A percentile compares a stretch with the other conserved stretches of the same genome.
Evolutionary conservation across 2,888 invertebrate species (phyloP).

Genomic region (Miltochrista miniata): DNA sequence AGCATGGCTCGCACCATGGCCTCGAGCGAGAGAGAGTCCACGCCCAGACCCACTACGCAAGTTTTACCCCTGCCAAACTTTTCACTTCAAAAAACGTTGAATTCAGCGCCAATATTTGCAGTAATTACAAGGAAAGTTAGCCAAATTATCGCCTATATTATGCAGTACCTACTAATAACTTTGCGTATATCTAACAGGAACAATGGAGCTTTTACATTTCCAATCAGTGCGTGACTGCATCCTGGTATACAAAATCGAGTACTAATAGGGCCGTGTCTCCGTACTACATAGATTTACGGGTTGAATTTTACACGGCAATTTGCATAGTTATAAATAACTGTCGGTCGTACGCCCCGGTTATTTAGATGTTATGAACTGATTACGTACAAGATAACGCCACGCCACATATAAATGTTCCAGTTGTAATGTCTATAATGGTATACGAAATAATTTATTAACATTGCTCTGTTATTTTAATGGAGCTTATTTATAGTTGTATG

Average conservation of each 20-base stretch:
- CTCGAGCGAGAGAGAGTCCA: too few relatives aligned
- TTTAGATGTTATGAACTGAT: conserved; percentile 74
- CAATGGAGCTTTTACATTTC: conserved; percentile 31
- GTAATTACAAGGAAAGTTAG: too few relatives aligned
- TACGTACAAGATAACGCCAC: conserved; percentile 65
- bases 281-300: conserved; percentile 57
- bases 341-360: conserved; percentile 61
- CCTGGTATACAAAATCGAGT: conserved; percentile 29
- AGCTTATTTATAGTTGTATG: not conserved
- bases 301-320: conserved; percentile 59
- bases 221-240: conserved; percentile 31
- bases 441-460: conserved; percentile 29
- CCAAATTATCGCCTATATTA: too few relatives aligned
- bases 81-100: too few relatives aligned
- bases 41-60: too few relatives aligned
- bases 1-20: too few relatives aligned
- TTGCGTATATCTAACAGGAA: conserved; percentile 8
- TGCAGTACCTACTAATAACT: too few relatives aligned
- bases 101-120: too few relatives aligned
- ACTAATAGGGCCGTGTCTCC: conserved; percentile 59
- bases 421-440: conserved; percentile 46
- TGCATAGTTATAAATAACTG: conserved; percentile 70
- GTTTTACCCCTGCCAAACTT: too few relatives aligned
- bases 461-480: conserved; percentile 11
- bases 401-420: conserved; percentile 61